Evolutionary conservation across 2,797 vertebrate genomes (phyloP).

Genomic region (Sarcophilus harrisii): DNA sequence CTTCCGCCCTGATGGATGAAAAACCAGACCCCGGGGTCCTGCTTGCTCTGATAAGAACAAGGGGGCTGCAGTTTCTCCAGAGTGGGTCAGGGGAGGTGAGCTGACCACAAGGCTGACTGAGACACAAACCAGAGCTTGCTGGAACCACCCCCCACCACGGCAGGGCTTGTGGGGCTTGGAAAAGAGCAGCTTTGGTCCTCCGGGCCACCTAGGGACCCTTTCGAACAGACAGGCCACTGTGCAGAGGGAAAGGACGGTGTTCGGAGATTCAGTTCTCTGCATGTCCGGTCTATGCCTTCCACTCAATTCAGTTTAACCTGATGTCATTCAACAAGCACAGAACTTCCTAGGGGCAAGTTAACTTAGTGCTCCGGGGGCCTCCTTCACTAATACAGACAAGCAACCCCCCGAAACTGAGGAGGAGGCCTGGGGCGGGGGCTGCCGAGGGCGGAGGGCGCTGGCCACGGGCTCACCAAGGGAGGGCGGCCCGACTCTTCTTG

Average conservation of each 20-base stretch:
- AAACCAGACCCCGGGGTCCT: slow-evolving; percentile 28
- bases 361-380: neutral
- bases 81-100: neutral
- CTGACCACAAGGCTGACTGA: neutral
- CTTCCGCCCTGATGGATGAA: neutral
- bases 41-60: slow-evolving; percentile 22
- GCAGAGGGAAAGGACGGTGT: neutral
- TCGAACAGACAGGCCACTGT: neutral
- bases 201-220: neutral
- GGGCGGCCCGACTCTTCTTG: neutral
- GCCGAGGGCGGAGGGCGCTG: neutral
- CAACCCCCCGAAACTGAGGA: neutral
- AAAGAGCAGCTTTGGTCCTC: neutral
- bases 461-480: neutral
- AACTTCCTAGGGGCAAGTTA: neutral
- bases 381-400: neutral
- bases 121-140: neutral
- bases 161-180: neutral
- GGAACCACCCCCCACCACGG: neutral
- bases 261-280: neutral
- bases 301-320: neutral
- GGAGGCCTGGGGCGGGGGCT: neutral
- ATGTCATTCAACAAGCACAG: neutral
- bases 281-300: neutral
- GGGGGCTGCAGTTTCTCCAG: neutral